These are phyloP conservation scores for Drosophila kanekoi DNA, from an alignment of 2,888 invertebrate genomes.

Conservation along the genomic window DNA sequence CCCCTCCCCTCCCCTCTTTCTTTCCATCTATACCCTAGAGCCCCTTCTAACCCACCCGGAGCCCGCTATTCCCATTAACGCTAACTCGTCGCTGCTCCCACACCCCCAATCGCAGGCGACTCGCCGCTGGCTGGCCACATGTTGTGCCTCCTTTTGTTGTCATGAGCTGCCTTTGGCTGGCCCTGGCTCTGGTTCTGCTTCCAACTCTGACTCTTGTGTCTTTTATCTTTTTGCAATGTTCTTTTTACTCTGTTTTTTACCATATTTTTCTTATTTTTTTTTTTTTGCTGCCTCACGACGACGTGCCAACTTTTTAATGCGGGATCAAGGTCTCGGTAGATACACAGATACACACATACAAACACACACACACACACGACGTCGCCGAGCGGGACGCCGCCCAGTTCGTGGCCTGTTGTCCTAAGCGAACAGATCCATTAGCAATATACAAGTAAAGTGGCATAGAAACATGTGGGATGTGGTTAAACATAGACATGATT, in stretches of 20 bases:
- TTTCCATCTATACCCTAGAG: too few relatives aligned
- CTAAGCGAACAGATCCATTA: constrained; percentile 55
- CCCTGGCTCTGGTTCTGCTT: constrained; percentile 7
- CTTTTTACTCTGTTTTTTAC: constrained; percentile 20
- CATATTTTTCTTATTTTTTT: not conserved
- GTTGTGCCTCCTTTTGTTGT: constrained; percentile 57
- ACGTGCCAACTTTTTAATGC: constrained; percentile 78
- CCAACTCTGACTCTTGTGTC: constrained; percentile 36
- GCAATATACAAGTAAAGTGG: constrained; percentile 45
- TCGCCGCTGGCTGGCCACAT: constrained; percentile 43
- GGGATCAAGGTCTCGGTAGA: constrained; percentile 81
- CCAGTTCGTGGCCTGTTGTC: constrained; percentile 54
- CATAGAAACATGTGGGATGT: constrained; percentile 41
- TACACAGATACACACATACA: constrained; percentile 26
- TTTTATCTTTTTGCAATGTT: constrained; percentile 42
- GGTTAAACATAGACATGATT: constrained; percentile 27
- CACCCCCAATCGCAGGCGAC: constrained; percentile 25
- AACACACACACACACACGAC: constrained; percentile 22
- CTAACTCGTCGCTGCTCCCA: constrained; percentile 25
- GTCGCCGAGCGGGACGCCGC: constrained; percentile 1
- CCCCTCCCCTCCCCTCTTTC: too few relatives aligned
- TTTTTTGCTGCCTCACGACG: constrained; percentile 48
- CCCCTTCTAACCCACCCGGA: not conserved
- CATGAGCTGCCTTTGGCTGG: constrained; percentile 21
- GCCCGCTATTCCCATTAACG: constrained; percentile 5